These are phyloP conservation scores for Vireo altiloquus DNA, from an alignment of 2,113 vertebrate genomes.

Conservation along the genomic window DNA sequence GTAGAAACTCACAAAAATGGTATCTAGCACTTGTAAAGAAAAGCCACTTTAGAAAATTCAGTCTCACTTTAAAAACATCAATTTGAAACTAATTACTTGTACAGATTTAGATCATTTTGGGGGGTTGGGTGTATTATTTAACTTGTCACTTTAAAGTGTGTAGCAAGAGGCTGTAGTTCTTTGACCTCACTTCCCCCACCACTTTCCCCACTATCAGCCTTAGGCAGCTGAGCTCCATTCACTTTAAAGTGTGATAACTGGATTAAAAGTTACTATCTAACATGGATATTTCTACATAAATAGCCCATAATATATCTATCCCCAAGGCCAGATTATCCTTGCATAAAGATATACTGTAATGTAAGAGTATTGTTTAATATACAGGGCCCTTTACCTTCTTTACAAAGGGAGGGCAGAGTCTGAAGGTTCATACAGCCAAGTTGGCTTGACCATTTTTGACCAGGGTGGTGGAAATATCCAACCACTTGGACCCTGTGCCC, in stretches of 20 bases:
- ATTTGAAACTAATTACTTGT: not conserved
- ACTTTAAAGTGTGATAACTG: not conserved
- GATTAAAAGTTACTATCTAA: not conserved
- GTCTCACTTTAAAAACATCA: not conserved
- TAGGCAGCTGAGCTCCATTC: not conserved
- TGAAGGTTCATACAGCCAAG: constrained; percentile 53
- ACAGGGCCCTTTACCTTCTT: not conserved
- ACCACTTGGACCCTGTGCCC: not conserved
- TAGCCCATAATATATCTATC: not conserved
- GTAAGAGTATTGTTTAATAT: not conserved
- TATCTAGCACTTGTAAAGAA: not conserved
- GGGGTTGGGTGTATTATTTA: not conserved
- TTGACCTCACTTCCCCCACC: not conserved
- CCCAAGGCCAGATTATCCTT: not conserved
- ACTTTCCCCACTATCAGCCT: not conserved
- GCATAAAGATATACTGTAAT: not conserved
- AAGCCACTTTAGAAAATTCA: not conserved
- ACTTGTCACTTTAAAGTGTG: not conserved
- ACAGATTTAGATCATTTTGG: not conserved
- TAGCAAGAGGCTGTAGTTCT: not conserved
- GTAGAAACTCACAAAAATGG: not conserved
- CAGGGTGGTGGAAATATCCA: not conserved
- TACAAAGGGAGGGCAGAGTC: not conserved
- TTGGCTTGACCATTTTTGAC: not conserved
- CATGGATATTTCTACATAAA: not conserved